These are phyloP conservation scores for Coelopa pilipes DNA, from an alignment of 2,888 invertebrate genomes.

Conservation along the genomic window DNA sequence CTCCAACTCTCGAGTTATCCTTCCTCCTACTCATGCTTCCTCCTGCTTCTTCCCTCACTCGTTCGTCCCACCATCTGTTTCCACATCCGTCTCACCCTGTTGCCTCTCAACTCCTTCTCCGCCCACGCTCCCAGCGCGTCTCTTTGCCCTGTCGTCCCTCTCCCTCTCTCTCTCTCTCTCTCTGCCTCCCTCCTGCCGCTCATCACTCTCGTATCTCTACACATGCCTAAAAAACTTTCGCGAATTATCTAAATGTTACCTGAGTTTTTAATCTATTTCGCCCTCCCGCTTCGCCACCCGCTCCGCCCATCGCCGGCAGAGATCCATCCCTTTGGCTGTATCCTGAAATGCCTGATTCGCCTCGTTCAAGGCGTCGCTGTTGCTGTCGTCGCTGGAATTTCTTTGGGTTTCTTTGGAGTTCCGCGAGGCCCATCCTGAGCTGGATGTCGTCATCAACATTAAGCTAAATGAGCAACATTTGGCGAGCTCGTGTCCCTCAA, in stretches of 20 bases:
- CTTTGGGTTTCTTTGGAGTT: slow-evolving; percentile 2
- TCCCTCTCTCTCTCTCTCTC: neutral
- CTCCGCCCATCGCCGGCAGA: too few relatives aligned
- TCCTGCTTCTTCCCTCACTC: too few relatives aligned
- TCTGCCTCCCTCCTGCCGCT: slow-evolving; percentile 8
- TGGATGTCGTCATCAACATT: slow-evolving; percentile 43
- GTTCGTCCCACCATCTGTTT: too few relatives aligned
- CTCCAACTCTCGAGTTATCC: too few relatives aligned
- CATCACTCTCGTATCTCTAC: slow-evolving; percentile 22
- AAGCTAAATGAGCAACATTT: slow-evolving; percentile 40
- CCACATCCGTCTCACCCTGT: too few relatives aligned
- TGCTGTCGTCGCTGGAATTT: neutral
- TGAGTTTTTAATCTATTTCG: neutral
- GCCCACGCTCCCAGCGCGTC: too few relatives aligned
- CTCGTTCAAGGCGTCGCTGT: too few relatives aligned
- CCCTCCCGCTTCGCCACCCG: too few relatives aligned
- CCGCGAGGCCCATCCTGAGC: slow-evolving; percentile 31
- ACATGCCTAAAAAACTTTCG: slow-evolving; percentile 9
- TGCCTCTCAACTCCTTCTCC: too few relatives aligned
- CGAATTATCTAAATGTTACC: neutral
- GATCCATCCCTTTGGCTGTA: too few relatives aligned
- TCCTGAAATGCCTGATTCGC: too few relatives aligned
- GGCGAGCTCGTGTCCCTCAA: neutral
- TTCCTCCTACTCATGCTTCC: too few relatives aligned
- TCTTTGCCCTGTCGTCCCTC: neutral